Conservation (phyloP, 2,888 invertebrate genomes). For the Limnephilus marmoratus region DNA sequence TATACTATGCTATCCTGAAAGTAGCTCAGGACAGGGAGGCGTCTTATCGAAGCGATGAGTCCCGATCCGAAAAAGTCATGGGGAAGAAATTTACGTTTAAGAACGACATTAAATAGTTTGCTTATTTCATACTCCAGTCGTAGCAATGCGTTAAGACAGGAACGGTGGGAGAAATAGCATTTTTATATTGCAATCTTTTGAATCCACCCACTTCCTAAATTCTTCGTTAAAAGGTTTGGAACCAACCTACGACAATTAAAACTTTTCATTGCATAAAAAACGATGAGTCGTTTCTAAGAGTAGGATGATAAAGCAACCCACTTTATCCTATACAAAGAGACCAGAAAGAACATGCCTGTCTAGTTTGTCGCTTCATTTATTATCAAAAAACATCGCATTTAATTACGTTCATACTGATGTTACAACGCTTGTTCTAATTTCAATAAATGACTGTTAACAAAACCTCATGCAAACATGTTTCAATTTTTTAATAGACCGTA, state of each 20-base stretch:
- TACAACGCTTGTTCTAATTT: too few relatives aligned
- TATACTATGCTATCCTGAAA: too few relatives aligned
- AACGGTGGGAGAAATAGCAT: not conserved
- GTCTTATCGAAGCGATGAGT: too few relatives aligned
- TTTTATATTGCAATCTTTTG: not conserved
- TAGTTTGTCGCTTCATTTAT: not conserved
- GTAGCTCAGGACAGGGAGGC: too few relatives aligned
- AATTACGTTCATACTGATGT: not conserved
- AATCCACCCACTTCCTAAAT: not conserved
- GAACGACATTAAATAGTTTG: too few relatives aligned
- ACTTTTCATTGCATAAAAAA: not conserved
- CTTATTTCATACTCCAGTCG: too few relatives aligned
- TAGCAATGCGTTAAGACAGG: too few relatives aligned
- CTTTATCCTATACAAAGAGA: not conserved
- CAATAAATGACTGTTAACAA: too few relatives aligned
- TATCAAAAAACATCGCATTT: not conserved
- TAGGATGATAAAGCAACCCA: not conserved
- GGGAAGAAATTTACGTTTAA: too few relatives aligned
- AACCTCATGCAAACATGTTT: too few relatives aligned
- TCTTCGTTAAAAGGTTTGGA: not conserved
- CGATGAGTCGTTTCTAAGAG: not conserved
- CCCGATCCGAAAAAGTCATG: too few relatives aligned
- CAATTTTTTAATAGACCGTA: too few relatives aligned
- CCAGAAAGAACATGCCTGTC: not conserved
- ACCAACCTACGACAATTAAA: not conserved